These are phyloP conservation scores for Pantherophis guttatus DNA, from an alignment of 2,113 vertebrate genomes.

Conservation along the genomic window DNA sequence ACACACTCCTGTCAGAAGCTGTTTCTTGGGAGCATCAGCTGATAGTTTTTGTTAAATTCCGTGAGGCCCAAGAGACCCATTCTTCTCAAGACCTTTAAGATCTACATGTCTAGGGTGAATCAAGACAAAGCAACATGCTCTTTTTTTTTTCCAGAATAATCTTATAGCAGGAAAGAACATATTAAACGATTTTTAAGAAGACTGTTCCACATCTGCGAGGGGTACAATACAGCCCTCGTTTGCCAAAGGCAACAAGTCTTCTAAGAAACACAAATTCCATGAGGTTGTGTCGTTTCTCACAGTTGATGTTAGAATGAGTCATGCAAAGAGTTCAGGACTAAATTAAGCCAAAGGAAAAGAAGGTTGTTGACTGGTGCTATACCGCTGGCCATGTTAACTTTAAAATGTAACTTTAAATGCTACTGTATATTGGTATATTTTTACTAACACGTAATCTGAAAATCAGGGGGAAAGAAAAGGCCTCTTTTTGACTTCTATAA, in stretches of 20 bases:
- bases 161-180: background rate
- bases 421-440: background rate
- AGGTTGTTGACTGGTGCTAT: constrained; percentile 17
- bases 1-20: background rate
- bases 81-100: background rate
- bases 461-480: background rate
- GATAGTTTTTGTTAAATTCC: background rate
- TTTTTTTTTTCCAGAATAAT: background rate
- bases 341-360: constrained; percentile 9
- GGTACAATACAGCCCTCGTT: fast-evolving
- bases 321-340: constrained; percentile 29
- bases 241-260: constrained; percentile 46
- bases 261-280: constrained; percentile 48
- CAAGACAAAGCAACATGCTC: background rate
- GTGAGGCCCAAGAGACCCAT: background rate
- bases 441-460: background rate
- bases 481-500: background rate
- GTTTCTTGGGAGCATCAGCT: background rate
- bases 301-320: constrained; percentile 50
- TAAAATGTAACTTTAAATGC: background rate
- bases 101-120: background rate
- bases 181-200: background rate
- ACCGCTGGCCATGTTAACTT: fast-evolving
- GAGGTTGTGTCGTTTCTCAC: constrained; percentile 44
- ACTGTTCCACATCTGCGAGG: fast-evolving